A percentile compares a stretch with the other conserved stretches of the same genome.
Evolutionary conservation across 2,113 vertebrate genomes (phyloP).

Genomic region (Pleuronectes platessa): DNA sequence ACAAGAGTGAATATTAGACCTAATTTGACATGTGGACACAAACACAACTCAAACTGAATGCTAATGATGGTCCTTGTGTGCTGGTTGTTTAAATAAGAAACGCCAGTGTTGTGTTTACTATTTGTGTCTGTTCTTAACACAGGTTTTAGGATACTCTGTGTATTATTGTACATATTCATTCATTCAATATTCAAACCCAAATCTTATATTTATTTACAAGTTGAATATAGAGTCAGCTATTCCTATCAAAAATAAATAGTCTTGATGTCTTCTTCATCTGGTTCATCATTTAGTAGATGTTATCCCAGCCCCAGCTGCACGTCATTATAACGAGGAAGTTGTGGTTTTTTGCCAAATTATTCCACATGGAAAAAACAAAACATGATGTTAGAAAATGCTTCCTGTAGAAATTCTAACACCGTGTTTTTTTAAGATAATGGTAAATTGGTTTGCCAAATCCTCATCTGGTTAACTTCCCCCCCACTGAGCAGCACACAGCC

Average conservation of each 20-base stretch:
- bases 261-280: background rate
- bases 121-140: no score
- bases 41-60: background rate
- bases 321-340: background rate
- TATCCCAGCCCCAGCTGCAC: background rate
- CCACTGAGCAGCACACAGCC: background rate
- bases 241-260: background rate
- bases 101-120: no score
- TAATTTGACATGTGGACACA: no score
- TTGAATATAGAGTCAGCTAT: no score
- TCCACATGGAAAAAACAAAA: background rate
- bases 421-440: no score
- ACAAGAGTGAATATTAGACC: no score
- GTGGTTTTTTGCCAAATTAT: constrained; percentile 13
- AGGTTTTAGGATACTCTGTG: no score
- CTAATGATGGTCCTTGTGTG: background rate
- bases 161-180: no score
- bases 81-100: no score
- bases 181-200: no score
- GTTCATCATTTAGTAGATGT: background rate
- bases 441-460: background rate
- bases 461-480: background rate
- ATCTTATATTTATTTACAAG: no score
- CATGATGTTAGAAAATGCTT: background rate
- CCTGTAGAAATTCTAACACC: background rate